Conservation (phyloP, 2,888 invertebrate species). For the Abrostola triplasia region DNA sequence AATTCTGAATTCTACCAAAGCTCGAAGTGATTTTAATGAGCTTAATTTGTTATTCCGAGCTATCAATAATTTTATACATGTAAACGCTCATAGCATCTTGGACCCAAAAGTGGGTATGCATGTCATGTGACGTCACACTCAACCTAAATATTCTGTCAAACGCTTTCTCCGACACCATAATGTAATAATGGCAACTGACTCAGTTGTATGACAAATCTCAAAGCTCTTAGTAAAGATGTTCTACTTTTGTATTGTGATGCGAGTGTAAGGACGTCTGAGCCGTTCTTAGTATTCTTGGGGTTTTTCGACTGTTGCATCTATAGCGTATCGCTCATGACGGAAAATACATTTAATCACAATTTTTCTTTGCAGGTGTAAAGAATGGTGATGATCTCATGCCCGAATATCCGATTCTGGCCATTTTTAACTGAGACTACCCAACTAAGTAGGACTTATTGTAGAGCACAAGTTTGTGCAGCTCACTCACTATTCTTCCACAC, state of each 20-base stretch:
- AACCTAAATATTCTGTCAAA: slow-evolving; percentile 39
- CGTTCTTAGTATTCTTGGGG: too few species aligned
- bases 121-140: slow-evolving; percentile 38
- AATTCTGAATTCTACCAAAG: background rate
- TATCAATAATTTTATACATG: slow-evolving; percentile 21
- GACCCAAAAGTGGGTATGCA: slow-evolving; percentile 27
- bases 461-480: too few species aligned
- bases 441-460: too few species aligned
- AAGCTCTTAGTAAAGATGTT: slow-evolving; percentile 9
- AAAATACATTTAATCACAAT: too few species aligned
- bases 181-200: slow-evolving; percentile 18
- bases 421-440: too few species aligned
- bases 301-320: too few species aligned
- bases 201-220: slow-evolving; percentile 23
- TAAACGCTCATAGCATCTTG: slow-evolving; percentile 21
- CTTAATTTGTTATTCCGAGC: slow-evolving; percentile 34
- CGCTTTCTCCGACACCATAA: slow-evolving; percentile 41
- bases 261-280: background rate
- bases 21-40: slow-evolving; percentile 32
- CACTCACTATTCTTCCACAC: too few species aligned
- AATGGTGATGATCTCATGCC: too few species aligned
- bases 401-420: too few species aligned
- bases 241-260: slow-evolving; percentile 15
- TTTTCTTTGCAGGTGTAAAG: too few species aligned
- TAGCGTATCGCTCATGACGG: too few species aligned